A percentile compares a stretch with the other conserved stretches of the same genome.
Evolutionary conservation across 1,140 invertebrate species (phyloP).

Genomic region (Goniozus legneri): DNA sequence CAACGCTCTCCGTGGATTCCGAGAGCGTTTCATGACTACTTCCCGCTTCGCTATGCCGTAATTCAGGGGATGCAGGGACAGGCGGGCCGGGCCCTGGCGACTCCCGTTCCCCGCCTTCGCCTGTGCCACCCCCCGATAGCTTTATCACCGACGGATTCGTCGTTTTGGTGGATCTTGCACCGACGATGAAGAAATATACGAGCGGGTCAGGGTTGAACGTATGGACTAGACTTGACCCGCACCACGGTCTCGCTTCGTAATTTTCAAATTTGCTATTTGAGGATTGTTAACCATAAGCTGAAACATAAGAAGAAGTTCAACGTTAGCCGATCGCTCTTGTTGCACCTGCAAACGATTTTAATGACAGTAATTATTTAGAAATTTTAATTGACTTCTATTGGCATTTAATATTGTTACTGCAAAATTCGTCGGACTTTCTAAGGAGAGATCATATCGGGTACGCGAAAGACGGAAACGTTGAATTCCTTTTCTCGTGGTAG

Average conservation of each 20-base stretch:
- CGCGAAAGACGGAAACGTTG: conserved; percentile 19
- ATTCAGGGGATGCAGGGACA: conserved; percentile 24
- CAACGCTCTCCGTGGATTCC: background rate
- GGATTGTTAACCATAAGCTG: conserved; percentile 39
- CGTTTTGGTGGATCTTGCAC: conserved; percentile 53
- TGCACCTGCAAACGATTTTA: too few relatives aligned
- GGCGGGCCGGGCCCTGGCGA: conserved; percentile 39
- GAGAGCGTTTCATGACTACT: background rate
- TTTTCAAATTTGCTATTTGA: conserved; percentile 41
- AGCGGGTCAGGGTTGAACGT: too few relatives aligned
- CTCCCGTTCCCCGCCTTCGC: conserved; percentile 37
- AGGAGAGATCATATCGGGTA: too few relatives aligned
- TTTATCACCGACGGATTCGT: conserved; percentile 50
- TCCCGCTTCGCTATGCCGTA: conserved; percentile 4
- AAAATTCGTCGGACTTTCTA: too few relatives aligned
- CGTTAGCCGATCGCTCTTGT: too few relatives aligned
- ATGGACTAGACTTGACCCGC: too few relatives aligned
- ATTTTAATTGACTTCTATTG: too few relatives aligned
- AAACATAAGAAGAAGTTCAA: too few relatives aligned
- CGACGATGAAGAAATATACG: too few relatives aligned
- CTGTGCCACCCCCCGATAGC: conserved; percentile 49
- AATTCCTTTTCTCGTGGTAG: conserved; percentile 7
- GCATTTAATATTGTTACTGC: too few relatives aligned
- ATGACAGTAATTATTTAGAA: too few relatives aligned
- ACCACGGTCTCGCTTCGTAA: background rate